Evolutionary conservation across 2,797 vertebrate species (phyloP).

Genomic region (Cichlasoma orientale): DNA sequence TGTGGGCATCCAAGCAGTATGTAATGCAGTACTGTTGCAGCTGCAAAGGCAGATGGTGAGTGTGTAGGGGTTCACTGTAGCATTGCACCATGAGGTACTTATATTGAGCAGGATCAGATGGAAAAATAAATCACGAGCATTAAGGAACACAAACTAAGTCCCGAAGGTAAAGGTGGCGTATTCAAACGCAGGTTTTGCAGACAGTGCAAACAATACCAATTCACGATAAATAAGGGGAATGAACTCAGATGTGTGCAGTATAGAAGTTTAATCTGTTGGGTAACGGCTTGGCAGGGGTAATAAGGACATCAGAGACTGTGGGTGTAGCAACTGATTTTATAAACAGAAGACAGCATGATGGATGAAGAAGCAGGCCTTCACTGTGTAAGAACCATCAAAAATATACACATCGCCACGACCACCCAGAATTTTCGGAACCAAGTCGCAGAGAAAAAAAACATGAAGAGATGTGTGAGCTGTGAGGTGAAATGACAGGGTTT

Average conservation of each 20-base stretch:
- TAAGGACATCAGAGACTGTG: not conserved
- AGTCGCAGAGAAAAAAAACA: not conserved
- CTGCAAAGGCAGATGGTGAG: constrained; percentile 62
- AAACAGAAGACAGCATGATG: not conserved
- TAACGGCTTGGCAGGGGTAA: not conserved
- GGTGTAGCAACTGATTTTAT: not conserved
- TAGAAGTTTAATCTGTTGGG: not conserved
- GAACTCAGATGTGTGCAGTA: not conserved
- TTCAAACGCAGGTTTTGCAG: constrained; percentile 45
- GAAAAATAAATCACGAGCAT: constrained; percentile 72
- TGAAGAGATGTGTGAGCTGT: too few relatives aligned
- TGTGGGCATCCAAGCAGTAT: constrained; percentile 31
- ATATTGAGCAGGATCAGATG: constrained; percentile 54
- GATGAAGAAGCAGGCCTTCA: not conserved
- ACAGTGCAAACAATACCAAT: constrained; percentile 51
- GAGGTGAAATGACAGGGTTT: too few relatives aligned
- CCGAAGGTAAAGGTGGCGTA: constrained; percentile 48
- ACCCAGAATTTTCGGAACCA: not conserved
- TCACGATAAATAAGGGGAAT: constrained; percentile 30
- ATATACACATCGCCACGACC: not conserved
- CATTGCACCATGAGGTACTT: constrained; percentile 56
- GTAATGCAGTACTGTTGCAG: constrained; percentile 55
- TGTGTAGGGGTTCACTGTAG: constrained; percentile 52
- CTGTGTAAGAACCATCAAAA: too few relatives aligned
- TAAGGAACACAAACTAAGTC: constrained; percentile 57